phyloP scores from a whole-genome alignment of 2,113 vertebrate species.

The Prionailurus bengalensis region DNA sequence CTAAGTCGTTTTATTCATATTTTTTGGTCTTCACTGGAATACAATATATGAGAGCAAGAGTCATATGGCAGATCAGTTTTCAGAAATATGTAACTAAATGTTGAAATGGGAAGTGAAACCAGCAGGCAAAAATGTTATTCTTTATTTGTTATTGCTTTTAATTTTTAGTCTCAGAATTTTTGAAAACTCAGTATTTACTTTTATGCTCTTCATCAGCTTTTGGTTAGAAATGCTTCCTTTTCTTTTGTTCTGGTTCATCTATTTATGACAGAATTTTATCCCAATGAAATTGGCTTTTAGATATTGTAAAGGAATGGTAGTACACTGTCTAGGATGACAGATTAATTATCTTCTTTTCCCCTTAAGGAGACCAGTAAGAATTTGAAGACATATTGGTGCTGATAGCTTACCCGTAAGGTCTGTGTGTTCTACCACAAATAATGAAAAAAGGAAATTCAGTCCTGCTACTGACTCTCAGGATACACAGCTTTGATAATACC shows the following conservation, averaged over 20 bases:
- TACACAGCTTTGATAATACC: constrained; percentile 69
- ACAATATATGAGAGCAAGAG: not conserved
- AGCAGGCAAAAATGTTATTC: not conserved
- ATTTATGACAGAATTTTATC: constrained; percentile 52
- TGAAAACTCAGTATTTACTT: not conserved
- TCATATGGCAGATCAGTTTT: not conserved
- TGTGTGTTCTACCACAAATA: constrained; percentile 67
- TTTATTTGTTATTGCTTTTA: not conserved
- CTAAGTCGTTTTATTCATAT: not conserved
- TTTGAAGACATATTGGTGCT: not conserved
- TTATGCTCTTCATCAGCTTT: not conserved
- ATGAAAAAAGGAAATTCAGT: constrained; percentile 65
- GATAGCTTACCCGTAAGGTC: constrained; percentile 62
- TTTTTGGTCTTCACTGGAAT: not conserved
- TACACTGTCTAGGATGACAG: constrained; percentile 37
- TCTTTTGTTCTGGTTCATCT: constrained; percentile 57
- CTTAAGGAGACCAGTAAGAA: constrained; percentile 31
- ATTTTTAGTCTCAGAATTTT: not conserved
- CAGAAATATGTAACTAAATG: constrained; percentile 34
- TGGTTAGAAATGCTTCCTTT: constrained; percentile 47
- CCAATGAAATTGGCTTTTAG: constrained; percentile 54
- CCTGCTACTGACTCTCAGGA: constrained; percentile 11
- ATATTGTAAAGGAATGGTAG: constrained; percentile 21
- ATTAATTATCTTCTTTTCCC: constrained; percentile 65
- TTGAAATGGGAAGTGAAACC: not conserved